These are phyloP conservation scores for Scrobipalpa atriplicella DNA, from an alignment of 2,888 invertebrate species.

Conservation along the genomic window DNA sequence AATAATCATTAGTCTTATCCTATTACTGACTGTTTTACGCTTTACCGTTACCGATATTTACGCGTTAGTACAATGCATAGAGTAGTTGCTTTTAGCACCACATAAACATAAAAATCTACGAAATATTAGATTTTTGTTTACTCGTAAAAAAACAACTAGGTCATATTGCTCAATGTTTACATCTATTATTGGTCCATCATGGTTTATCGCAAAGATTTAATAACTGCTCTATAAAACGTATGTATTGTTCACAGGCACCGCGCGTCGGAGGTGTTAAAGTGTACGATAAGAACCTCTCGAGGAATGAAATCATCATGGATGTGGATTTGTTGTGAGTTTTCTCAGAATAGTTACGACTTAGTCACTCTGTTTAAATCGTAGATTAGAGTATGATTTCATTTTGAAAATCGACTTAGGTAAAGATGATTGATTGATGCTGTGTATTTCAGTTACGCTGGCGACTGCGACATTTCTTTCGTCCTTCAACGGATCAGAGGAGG, in stretches of 20 bases:
- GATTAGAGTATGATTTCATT: too few species aligned
- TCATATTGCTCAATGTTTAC: not conserved
- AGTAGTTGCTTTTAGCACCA: too few species aligned
- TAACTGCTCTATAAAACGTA: not conserved
- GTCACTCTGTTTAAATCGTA: not conserved
- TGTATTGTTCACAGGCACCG: slow-evolving; percentile 87
- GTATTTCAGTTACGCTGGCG: slow-evolving; percentile 93
- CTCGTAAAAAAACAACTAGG: not conserved
- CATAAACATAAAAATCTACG: not conserved
- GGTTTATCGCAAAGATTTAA: not conserved
- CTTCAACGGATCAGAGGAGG: slow-evolving; percentile 92
- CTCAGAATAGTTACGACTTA: not conserved
- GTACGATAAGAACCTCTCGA: slow-evolving; percentile 95
- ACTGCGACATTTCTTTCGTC: slow-evolving; percentile 96
- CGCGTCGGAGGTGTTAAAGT: slow-evolving; percentile 98
- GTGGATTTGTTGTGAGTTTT: slow-evolving; percentile 93
- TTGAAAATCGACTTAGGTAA: not conserved
- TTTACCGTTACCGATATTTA: too few species aligned
- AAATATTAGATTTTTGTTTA: not conserved
- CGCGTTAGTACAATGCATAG: too few species aligned
- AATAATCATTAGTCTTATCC: too few species aligned
- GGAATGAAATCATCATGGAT: slow-evolving; percentile 98
- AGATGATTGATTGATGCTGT: not conserved
- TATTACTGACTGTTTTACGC: too few species aligned
- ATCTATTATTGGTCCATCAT: not conserved